These are phyloP conservation scores for Drosophila quinaria DNA, from an alignment of 2,888 invertebrate species.

Conservation along the genomic window DNA sequence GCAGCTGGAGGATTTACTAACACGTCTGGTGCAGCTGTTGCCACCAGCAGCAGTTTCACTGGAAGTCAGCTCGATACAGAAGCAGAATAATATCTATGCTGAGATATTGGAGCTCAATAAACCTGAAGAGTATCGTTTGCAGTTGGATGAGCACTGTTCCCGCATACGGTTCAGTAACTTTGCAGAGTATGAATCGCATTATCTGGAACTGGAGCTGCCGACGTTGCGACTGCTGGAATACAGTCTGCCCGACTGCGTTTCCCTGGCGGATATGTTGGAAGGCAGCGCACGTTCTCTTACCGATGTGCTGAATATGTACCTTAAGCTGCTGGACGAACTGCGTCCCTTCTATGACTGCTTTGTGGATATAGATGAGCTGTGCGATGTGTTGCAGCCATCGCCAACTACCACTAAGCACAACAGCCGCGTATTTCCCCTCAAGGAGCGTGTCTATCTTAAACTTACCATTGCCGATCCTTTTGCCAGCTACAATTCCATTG, in stretches of 20 bases:
- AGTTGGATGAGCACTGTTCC: constrained; percentile 63
- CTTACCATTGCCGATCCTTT: constrained; percentile 82
- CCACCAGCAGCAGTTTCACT: not conserved
- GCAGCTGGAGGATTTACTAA: constrained; percentile 68
- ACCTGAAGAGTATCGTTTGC: constrained; percentile 66
- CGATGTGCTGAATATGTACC: constrained; percentile 58
- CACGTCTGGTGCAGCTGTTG: constrained; percentile 50
- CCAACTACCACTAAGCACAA: constrained; percentile 80
- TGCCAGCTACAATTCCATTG: constrained; percentile 76
- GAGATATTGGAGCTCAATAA: constrained; percentile 74
- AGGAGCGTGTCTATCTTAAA: constrained; percentile 83
- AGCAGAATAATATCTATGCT: constrained; percentile 61
- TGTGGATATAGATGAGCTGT: constrained; percentile 83
- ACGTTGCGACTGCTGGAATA: constrained; percentile 68
- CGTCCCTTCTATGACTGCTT: constrained; percentile 83
- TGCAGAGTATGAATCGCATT: constrained; percentile 73
- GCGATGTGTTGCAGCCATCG: constrained; percentile 83
- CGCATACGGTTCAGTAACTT: constrained; percentile 78
- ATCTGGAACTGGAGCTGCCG: constrained; percentile 73
- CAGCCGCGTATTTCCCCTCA: constrained; percentile 82
- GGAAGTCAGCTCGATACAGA: not conserved
- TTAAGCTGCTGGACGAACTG: constrained; percentile 77
- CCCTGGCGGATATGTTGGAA: constrained; percentile 64
- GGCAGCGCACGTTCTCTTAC: constrained; percentile 34
- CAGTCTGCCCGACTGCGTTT: constrained; percentile 81